A percentile compares a stretch with the other conserved stretches of the same genome.
Evolutionary conservation across 2,888 invertebrate genomes (phyloP).

Genomic region (Villa cingulata): DNA sequence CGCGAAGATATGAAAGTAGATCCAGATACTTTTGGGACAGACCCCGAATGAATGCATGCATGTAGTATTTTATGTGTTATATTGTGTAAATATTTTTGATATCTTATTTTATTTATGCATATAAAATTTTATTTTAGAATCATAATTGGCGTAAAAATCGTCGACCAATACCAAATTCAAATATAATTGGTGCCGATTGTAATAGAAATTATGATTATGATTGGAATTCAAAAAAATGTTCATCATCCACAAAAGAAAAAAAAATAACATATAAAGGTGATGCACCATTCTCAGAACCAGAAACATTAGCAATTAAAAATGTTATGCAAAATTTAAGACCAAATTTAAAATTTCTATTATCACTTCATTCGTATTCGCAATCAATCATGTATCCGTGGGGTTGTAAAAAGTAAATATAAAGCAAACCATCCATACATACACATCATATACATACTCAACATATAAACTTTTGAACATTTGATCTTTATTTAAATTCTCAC

Average conservation of each 20-base stretch:
- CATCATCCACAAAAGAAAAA: constrained; percentile 20
- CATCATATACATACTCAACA: no score
- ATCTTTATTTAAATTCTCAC: no score
- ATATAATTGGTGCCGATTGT: constrained; percentile 47
- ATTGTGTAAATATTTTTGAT: no score
- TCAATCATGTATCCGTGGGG: constrained; percentile 35
- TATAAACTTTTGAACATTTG: no score
- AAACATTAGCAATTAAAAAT: constrained; percentile 29
- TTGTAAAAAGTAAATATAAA: constrained; percentile 22
- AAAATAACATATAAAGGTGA: constrained; percentile 31
- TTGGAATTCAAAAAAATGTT: constrained; percentile 42
- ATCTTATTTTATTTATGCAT: no score
- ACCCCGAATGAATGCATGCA: no score
- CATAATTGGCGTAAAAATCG: constrained; percentile 47
- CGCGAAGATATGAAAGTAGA: no score
- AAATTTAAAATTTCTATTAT: constrained; percentile 29
- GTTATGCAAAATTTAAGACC: constrained; percentile 24
- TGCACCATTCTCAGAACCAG: constrained; percentile 32
- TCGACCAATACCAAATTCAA: constrained; percentile 25
- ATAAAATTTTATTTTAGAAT: constrained; percentile 20
- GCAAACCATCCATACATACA: background rate
- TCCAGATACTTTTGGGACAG: no score
- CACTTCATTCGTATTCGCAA: constrained; percentile 33
- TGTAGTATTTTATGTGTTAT: no score
- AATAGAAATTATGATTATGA: constrained; percentile 53